A percentile compares a stretch with the other conserved stretches of the same genome.
These are phyloP conservation scores for Ophraella communa DNA, from an alignment of 2,888 invertebrate genomes.

Conservation along the genomic window DNA sequence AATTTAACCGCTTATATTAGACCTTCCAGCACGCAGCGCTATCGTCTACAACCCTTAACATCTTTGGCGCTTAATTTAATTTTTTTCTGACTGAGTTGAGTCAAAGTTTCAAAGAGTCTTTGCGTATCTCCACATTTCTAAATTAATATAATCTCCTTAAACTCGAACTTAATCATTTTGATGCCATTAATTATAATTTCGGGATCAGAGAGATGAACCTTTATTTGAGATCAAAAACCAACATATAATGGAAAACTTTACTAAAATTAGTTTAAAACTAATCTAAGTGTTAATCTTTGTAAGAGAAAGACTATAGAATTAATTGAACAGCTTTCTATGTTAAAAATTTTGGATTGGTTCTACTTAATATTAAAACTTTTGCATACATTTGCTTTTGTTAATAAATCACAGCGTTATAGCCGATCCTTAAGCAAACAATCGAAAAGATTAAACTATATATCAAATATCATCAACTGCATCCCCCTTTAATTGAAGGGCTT, in stretches of 20 bases:
- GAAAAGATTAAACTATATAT: too few relatives aligned
- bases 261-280: constrained; percentile 32
- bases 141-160: constrained; percentile 50
- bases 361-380: too few relatives aligned
- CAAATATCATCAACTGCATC: too few relatives aligned
- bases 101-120: constrained; percentile 16
- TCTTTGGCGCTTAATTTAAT: neutral
- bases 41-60: neutral
- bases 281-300: constrained; percentile 33
- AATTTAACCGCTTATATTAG: neutral
- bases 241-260: constrained; percentile 33
- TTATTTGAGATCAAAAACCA: constrained; percentile 31
- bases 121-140: constrained; percentile 32
- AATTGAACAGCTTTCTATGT: too few relatives aligned
- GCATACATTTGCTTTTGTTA: too few relatives aligned
- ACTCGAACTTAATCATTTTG: constrained; percentile 46
- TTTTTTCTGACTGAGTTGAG: neutral
- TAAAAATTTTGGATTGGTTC: too few relatives aligned
- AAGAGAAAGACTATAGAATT: too few relatives aligned
- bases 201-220: constrained; percentile 39
- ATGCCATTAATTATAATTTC: constrained; percentile 50
- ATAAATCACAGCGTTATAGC: too few relatives aligned
- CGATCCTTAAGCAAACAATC: too few relatives aligned
- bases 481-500: too few relatives aligned
- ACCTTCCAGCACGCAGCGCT: neutral